These are phyloP conservation scores for Phrynosoma blainvillii DNA, from an alignment of 2,113 vertebrate species.

Conservation along the genomic window DNA sequence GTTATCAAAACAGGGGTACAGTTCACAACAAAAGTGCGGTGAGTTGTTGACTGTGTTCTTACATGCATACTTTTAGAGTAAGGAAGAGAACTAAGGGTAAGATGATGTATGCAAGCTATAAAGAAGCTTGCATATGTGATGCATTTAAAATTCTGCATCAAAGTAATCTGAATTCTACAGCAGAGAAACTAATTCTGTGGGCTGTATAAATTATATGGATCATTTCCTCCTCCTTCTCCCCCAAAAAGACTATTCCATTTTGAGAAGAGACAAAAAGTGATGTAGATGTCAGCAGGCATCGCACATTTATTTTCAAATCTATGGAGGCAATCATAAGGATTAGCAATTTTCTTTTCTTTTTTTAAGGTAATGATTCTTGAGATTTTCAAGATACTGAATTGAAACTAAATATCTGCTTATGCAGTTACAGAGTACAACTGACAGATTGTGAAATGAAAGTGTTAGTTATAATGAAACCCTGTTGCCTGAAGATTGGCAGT, in stretches of 20 bases:
- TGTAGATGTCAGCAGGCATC: not conserved
- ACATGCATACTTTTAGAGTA: rapidly evolving
- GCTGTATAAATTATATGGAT: not conserved
- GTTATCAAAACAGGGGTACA: conserved; percentile 99
- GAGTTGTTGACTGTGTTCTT: not conserved
- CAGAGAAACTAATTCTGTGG: not conserved
- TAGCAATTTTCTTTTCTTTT: not conserved
- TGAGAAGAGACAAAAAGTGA: not conserved
- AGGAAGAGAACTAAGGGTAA: not conserved
- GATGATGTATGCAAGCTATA: too few species aligned
- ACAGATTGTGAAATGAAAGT: not conserved
- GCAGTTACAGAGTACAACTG: not conserved
- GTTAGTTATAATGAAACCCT: not conserved
- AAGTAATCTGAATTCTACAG: not conserved
- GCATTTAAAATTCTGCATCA: not conserved
- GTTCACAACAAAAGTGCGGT: conserved; percentile 99
- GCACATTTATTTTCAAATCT: not conserved
- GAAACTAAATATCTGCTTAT: not conserved
- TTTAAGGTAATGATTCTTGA: not conserved
- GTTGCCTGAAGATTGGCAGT: not conserved
- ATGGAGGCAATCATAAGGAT: not conserved
- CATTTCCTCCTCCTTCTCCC: too few species aligned
- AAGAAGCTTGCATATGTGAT: rapidly evolving
- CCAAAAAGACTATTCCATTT: not conserved
- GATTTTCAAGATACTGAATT: not conserved